Evolutionary conservation across 2,888 invertebrate species (phyloP).

Genomic region (Hirtodrosophila duncani): DNA sequence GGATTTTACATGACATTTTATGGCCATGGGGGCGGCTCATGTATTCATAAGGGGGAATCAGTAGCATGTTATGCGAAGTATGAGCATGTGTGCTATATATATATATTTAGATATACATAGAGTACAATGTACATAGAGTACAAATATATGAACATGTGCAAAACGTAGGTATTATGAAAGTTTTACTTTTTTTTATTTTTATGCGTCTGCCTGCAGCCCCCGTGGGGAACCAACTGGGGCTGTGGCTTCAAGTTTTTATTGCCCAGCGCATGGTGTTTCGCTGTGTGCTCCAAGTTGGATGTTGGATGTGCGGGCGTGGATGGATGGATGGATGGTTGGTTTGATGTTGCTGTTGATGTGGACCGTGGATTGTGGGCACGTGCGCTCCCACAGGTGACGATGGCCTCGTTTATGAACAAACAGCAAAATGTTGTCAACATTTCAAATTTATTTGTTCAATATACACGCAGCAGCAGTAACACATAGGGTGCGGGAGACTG

Average conservation of each 20-base stretch:
- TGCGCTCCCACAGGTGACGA: constrained; percentile 70
- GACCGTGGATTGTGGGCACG: constrained; percentile 19
- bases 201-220: constrained; percentile 48
- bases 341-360: neutral
- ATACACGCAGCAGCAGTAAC: constrained; percentile 31
- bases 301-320: constrained; percentile 8
- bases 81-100: too few species aligned
- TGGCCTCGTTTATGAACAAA: constrained; percentile 73
- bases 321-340: constrained; percentile 3
- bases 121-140: neutral
- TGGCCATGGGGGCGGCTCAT: constrained; percentile 24
- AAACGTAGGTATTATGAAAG: constrained; percentile 56
- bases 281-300: constrained; percentile 6
- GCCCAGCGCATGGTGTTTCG: constrained; percentile 15
- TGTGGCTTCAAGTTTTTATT: constrained; percentile 47
- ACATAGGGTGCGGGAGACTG: constrained; percentile 25
- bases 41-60: constrained; percentile 1
- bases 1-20: constrained; percentile 56
- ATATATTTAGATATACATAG: too few species aligned
- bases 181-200: constrained; percentile 40
- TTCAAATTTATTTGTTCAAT: constrained; percentile 73
- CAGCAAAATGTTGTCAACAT: constrained; percentile 72
- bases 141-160: constrained; percentile 29
- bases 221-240: constrained; percentile 35
- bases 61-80: constrained; percentile 6